These are phyloP conservation scores for Agelaius phoeniceus DNA, from an alignment of 2,113 vertebrate species.

Conservation along the genomic window DNA sequence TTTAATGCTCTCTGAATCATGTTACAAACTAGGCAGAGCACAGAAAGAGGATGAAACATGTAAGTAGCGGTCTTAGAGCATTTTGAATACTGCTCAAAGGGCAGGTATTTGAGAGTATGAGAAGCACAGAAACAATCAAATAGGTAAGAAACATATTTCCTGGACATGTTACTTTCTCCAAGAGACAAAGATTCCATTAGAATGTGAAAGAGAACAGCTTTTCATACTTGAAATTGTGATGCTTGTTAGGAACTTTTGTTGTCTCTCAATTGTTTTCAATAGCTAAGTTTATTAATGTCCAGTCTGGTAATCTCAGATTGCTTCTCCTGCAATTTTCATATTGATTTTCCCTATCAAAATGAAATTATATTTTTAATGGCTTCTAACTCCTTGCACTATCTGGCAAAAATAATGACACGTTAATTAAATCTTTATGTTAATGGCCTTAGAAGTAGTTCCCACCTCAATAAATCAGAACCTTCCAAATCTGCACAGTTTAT, in stretches of 20 bases:
- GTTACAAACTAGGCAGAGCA: neutral
- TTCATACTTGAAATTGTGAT: neutral
- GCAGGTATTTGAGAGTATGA: neutral
- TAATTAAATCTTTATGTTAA: conserved; percentile 72
- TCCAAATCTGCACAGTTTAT: conserved; percentile 58
- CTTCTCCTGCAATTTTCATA: conserved; percentile 37
- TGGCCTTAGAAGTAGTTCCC: conserved; percentile 36
- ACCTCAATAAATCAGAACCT: conserved; percentile 64
- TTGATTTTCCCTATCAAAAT: conserved; percentile 56
- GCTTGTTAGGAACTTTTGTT: neutral
- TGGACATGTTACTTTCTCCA: neutral
- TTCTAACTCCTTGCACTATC: conserved; percentile 35
- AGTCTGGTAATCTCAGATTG: neutral
- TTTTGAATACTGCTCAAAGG: neutral
- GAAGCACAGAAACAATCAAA: neutral
- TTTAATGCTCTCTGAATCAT: neutral
- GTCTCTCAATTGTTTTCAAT: neutral
- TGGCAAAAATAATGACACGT: conserved; percentile 39
- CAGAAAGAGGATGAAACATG: neutral
- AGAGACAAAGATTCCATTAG: neutral
- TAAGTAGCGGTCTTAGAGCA: neutral
- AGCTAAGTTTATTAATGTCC: neutral
- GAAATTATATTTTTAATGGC: conserved; percentile 20
- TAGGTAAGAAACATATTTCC: neutral
- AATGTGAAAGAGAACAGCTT: neutral